Conservation (phyloP, 64 coral and sea anemone species). For the Platygyra sinensis region DNA sequence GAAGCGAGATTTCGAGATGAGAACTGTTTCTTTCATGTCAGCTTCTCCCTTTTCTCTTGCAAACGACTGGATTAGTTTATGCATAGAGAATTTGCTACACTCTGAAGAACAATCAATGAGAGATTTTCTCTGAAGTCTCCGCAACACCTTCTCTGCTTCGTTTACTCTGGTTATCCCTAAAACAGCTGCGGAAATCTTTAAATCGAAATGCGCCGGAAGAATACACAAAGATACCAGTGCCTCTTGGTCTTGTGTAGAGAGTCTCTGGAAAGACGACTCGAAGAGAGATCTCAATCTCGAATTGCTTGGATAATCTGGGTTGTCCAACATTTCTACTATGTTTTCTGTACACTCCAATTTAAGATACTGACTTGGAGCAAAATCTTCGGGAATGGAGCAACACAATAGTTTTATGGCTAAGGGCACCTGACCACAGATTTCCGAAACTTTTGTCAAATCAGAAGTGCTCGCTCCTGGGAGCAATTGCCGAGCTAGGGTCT, state of each 20-base stretch:
- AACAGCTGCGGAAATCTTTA: too few relatives aligned
- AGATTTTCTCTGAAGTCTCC: constrained; percentile 33
- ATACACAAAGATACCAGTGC: too few relatives aligned
- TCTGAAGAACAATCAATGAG: background rate
- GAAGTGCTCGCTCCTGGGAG: background rate
- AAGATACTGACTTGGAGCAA: background rate
- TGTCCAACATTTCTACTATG: too few relatives aligned
- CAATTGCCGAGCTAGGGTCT: background rate
- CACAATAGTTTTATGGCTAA: too few relatives aligned
- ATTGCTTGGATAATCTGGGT: too few relatives aligned
- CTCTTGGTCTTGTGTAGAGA: too few relatives aligned
- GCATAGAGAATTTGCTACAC: background rate
- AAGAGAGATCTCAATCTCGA: too few relatives aligned
- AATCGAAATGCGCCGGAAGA: too few relatives aligned
- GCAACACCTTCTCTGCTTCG: background rate
- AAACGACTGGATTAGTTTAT: constrained; percentile 22
- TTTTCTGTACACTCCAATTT: too few relatives aligned
- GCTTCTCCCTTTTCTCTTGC: background rate
- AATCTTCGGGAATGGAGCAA: background rate
- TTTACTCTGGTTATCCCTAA: background rate
- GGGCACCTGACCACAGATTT: background rate
- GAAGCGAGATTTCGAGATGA: background rate
- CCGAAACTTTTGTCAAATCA: background rate
- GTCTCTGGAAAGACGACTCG: too few relatives aligned
- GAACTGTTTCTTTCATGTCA: background rate